A percentile compares a stretch with the other conserved stretches of the same genome.
Evolutionary conservation across 2,888 invertebrate genomes (phyloP).

Genomic region (Drosophila birchii): DNA sequence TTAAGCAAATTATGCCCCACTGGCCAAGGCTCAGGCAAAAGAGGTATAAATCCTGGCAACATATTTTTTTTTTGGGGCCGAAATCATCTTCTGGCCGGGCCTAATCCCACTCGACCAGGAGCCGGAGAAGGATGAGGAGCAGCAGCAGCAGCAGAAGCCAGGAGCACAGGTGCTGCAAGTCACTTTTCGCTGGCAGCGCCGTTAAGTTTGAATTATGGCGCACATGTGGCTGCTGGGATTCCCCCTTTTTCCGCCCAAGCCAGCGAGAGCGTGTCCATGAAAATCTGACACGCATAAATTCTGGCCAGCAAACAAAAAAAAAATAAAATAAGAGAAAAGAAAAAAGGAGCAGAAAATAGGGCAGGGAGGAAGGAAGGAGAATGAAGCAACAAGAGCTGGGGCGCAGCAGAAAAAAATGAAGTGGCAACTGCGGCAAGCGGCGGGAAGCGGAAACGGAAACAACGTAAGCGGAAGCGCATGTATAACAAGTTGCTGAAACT

Average conservation of each 20-base stretch:
- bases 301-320: slow-evolving; percentile 16
- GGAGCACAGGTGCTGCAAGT: slow-evolving; percentile 56
- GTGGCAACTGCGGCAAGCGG: slow-evolving; percentile 47
- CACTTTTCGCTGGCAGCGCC: slow-evolving; percentile 43
- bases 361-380: neutral
- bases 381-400: slow-evolving; percentile 20
- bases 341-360: neutral
- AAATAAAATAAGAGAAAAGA: neutral
- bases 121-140: neutral
- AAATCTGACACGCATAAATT: slow-evolving; percentile 77
- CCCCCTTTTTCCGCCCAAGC: slow-evolving; percentile 17
- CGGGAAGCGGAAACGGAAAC: slow-evolving; percentile 70
- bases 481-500: slow-evolving; percentile 75
- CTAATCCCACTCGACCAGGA: slow-evolving; percentile 11
- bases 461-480: slow-evolving; percentile 73
- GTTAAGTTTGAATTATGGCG: slow-evolving; percentile 67
- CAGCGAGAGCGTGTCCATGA: slow-evolving; percentile 64
- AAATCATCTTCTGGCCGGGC: slow-evolving; percentile 29
- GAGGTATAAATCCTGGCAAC: slow-evolving; percentile 36
- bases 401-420: slow-evolving; percentile 19
- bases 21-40: slow-evolving; percentile 11
- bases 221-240: slow-evolving; percentile 67
- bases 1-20: slow-evolving; percentile 43
- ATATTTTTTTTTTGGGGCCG: slow-evolving; percentile 7
- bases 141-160: neutral